Conservation (phyloP, 1,140 invertebrate species). For the Phocides pigmalion region DNA sequence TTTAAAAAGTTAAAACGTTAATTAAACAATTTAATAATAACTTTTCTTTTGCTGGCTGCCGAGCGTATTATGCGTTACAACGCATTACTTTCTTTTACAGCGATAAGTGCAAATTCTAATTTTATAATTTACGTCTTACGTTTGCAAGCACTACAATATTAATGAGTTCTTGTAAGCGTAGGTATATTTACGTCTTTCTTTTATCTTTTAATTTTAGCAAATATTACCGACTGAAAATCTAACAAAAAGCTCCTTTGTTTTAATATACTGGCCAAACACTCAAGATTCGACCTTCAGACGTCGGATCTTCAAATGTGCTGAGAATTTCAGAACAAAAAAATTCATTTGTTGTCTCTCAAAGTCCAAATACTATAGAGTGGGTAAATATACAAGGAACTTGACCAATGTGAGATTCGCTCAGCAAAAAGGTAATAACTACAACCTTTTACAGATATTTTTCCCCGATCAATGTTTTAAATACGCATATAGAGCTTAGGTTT, state of each 20-base stretch:
- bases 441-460: no score
- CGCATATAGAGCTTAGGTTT: no score
- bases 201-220: not conserved
- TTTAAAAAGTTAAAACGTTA: not conserved
- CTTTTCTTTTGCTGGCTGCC: not conserved
- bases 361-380: not conserved
- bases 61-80: not conserved
- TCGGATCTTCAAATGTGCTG: slow-evolving; percentile 20
- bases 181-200: not conserved
- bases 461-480: no score
- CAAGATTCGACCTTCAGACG: slow-evolving; percentile 3
- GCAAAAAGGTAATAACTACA: no score
- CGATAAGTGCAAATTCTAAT: not conserved
- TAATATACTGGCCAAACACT: slow-evolving; percentile 4
- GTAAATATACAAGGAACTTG: not conserved
- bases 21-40: not conserved
- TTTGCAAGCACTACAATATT: not conserved
- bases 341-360: slow-evolving; percentile 18
- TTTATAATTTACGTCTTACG: not conserved
- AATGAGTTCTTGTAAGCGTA: slow-evolving; percentile 9
- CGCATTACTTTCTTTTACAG: not conserved
- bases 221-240: not conserved
- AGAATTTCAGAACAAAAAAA: slow-evolving; percentile 5
- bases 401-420: not conserved
- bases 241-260: slow-evolving; percentile 15